These are phyloP conservation scores for Zoanthus sansibaricus DNA, from an alignment of 92 coral and sea anemone genomes.

Conservation along the genomic window DNA sequence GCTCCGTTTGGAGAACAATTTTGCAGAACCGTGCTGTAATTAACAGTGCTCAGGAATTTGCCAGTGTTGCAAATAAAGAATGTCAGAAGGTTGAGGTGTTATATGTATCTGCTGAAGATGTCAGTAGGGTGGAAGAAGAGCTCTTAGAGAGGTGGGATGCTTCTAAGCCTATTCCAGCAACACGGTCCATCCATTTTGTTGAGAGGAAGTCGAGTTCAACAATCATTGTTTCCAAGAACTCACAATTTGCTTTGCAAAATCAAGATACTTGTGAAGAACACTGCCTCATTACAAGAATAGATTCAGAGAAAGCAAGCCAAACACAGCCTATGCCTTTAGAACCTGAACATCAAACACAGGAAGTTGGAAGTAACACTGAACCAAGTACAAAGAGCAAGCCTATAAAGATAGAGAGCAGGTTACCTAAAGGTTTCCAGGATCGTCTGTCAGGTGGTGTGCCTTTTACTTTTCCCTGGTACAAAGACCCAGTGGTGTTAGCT, in stretches of 20 bases:
- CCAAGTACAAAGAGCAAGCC: constrained; percentile 25
- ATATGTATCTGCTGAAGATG: background rate
- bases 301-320: no score
- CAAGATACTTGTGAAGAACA: background rate
- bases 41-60: constrained; percentile 47
- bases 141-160: constrained; percentile 20
- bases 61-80: background rate
- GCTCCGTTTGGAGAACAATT: constrained; percentile 50
- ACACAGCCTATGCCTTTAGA: no score
- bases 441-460: no score
- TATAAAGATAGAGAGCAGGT: no score
- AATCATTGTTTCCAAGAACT: background rate
- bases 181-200: constrained; percentile 18
- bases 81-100: background rate
- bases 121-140: background rate
- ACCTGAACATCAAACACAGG: background rate
- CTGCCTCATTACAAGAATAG: no score
- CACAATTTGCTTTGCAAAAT: background rate
- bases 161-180: background rate
- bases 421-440: no score
- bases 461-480: no score
- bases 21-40: constrained; percentile 50
- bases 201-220: background rate
- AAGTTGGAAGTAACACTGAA: background rate
- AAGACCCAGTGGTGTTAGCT: no score